Percentiles rank a stretch among this genome's conserved stretches.
Conservation (phyloP, 2,888 invertebrate species). For the Epsilonema sp. region DNA sequence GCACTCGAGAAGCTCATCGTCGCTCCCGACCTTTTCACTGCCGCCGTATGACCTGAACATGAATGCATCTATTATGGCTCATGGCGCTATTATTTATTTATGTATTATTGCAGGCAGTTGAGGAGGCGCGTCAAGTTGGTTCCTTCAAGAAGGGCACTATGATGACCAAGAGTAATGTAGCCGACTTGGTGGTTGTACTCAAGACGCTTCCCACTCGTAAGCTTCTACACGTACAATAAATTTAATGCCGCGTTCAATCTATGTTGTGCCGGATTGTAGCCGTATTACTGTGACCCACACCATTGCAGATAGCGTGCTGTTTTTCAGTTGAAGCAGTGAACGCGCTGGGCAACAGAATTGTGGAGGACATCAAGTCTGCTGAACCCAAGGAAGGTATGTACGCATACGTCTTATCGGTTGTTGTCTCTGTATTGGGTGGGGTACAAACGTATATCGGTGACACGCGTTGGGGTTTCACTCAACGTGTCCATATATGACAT, state of each 20-base stretch:
- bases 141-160: conserved; percentile 96
- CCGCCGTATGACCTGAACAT: conserved; percentile 47
- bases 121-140: conserved; percentile 87
- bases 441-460: no score
- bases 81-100: no score
- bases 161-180: conserved; percentile 79
- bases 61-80: no score
- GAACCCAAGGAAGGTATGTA: conserved; percentile 30
- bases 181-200: conserved; percentile 84
- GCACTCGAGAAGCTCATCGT: conserved; percentile 82
- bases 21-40: conserved; percentile 75
- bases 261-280: no score
- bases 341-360: conserved; percentile 63
- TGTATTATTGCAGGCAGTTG: conserved; percentile 47
- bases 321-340: conserved; percentile 66
- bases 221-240: no score
- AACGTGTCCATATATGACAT: no score
- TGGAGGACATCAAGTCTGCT: conserved; percentile 57
- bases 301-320: no score
- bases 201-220: conserved; percentile 91
- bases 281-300: no score
- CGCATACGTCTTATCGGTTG: conserved; percentile 4
- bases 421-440: neutral
- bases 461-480: no score
- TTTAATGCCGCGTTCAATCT: no score